Conservation (phyloP, 92 coral and sea anemone species). For the Paramuricea clavata region DNA sequence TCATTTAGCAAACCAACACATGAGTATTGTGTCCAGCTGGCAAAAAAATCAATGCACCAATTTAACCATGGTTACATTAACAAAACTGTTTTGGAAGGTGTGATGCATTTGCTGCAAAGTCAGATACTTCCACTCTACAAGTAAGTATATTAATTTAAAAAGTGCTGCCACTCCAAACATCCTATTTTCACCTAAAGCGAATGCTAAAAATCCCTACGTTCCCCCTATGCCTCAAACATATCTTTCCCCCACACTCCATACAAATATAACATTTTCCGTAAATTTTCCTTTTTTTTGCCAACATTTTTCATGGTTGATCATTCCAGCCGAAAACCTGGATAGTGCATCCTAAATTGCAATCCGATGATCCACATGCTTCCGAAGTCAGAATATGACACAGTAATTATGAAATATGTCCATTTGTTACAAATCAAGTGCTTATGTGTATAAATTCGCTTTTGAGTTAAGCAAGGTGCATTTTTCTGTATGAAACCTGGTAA, state of each 20-base stretch:
- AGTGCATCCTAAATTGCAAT: too few species aligned
- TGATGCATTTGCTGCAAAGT: conserved; percentile 27
- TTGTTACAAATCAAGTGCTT: too few species aligned
- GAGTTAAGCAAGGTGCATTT: too few species aligned
- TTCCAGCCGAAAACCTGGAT: too few species aligned
- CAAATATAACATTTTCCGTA: background rate
- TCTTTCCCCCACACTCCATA: background rate
- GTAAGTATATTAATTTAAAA: background rate
- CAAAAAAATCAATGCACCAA: conserved; percentile 26
- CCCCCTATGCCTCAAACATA: background rate
- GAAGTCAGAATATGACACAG: too few species aligned
- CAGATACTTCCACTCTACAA: conserved; percentile 30
- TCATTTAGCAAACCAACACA: conserved; percentile 30
- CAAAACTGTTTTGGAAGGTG: conserved; percentile 19
- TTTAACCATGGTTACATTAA: conserved; percentile 27
- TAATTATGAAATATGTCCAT: too few species aligned
- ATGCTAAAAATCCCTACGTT: background rate
- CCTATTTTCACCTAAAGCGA: conserved; percentile 8
- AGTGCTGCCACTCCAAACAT: background rate
- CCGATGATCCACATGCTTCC: too few species aligned
- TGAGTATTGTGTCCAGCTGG: conserved; percentile 34
- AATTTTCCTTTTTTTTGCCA: too few species aligned
- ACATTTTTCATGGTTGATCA: too few species aligned
- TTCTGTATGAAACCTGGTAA: too few species aligned
- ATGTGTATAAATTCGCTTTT: too few species aligned